Evolutionary conservation across 1,140 invertebrate species (phyloP), one percentile per base, ranked within the genome.

Genomic region (Brachystomella parvula): DNA sequence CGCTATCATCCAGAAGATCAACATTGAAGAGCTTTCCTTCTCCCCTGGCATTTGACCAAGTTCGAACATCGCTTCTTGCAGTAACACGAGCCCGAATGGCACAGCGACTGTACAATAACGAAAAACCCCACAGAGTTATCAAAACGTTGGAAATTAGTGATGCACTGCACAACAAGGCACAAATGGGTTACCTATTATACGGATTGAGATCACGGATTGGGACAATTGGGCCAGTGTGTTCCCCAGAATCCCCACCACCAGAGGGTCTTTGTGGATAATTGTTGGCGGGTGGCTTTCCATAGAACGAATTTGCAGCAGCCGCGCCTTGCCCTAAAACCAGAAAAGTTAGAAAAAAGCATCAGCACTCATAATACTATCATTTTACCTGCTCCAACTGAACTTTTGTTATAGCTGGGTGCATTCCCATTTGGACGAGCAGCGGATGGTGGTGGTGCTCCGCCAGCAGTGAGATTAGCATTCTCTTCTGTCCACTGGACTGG

Each of bases 1-100:
- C 94, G 73, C 85, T 90, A 71, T 96, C 90, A 81, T 99, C 97
- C 61, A 92, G 79, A 0, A 99, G 78, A 78, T 94, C 92, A 78
- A 98, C 87, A 71, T 85, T 91, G 75, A 99, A 99, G 0, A 99
- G 79, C 76, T 92, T 93, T 0, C 95, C 96, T 80, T 95, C 90
- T 0, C 95, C 94, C 60, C 84, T 83, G 0, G 91, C 87, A 79
- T 97, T 98, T 49, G 85, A 91, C 90, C 92, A 97, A 0, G 86
- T 89, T 67, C 88, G 83, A 35, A 98, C 87, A 0, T 79, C 75
- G 6, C 86, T 83, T 77, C 98, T 98, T 68, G 83, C 86, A 15
- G 87, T 89, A 0, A 98, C 89, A 49, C 94, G 82, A 29, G 87
- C 96, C 76, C 91, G 90, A 65, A 98, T 94, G 1, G 90, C 86